A percentile compares a stretch with the other conserved stretches of the same genome.
Conservation (phyloP, 37 sponge, comb jelly and placozoan genomes). For the Axinella damicornis region DNA sequence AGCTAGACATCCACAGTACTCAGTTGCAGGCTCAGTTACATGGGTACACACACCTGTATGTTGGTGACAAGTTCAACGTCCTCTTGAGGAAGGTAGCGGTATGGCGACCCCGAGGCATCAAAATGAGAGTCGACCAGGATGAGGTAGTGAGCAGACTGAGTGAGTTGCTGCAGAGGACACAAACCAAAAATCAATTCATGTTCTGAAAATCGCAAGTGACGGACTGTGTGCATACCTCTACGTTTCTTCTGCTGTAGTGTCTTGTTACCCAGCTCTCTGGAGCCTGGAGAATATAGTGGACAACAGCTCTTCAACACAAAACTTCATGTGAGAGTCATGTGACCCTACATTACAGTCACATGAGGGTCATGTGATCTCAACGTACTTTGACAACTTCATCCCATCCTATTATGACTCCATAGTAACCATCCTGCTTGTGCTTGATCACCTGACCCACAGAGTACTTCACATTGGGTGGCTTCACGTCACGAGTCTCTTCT, state of each 20-base stretch:
- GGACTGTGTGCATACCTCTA: background rate
- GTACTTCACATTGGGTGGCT: slow-evolving; percentile 55
- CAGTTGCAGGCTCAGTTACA: background rate
- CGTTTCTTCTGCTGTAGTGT: slow-evolving; percentile 43
- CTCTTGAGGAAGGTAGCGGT: slow-evolving; percentile 54
- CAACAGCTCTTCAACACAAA: too few species aligned
- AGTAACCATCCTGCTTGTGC: slow-evolving; percentile 64
- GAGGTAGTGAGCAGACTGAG: slow-evolving; percentile 35
- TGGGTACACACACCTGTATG: background rate
- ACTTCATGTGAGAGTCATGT: too few species aligned
- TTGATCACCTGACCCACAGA: slow-evolving; percentile 76
- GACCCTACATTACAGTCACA: background rate
- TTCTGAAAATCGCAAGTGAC: background rate
- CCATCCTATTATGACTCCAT: slow-evolving; percentile 89
- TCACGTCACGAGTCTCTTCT: slow-evolving; percentile 26
- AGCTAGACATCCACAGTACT: too few species aligned
- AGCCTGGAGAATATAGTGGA: slow-evolving; percentile 40
- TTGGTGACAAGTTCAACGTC: slow-evolving; percentile 20
- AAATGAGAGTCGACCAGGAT: slow-evolving; percentile 55
- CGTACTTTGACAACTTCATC: slow-evolving; percentile 73
- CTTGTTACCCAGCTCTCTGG: slow-evolving; percentile 71
- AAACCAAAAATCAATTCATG: too few species aligned
- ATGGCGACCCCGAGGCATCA: slow-evolving; percentile 41
- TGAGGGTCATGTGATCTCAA: background rate
- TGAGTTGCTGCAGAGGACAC: slow-evolving; percentile 36